A percentile compares a stretch with the other conserved stretches of the same genome.
Conservation (phyloP, 2,888 invertebrate species). For the Eupithecia dodoneata region DNA sequence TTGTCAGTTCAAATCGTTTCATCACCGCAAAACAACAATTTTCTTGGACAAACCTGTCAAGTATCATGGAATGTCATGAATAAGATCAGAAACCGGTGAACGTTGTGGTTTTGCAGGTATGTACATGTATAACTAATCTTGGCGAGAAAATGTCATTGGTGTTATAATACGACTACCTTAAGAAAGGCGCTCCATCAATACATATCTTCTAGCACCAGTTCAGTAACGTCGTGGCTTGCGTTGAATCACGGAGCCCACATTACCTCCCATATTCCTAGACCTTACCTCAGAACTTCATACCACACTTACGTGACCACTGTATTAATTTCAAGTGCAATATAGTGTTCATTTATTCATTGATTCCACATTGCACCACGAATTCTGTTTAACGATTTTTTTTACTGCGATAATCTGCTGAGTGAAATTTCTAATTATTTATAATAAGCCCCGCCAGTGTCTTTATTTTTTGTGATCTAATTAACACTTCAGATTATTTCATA, state of each 20-base stretch:
- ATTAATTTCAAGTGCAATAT: no score
- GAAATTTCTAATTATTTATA: background rate
- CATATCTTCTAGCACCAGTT: background rate
- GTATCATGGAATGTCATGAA: background rate
- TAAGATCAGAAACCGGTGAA: background rate
- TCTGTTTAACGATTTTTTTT: background rate
- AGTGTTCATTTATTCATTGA: no score
- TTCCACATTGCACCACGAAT: background rate
- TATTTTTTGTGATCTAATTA: no score
- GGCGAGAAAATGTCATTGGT: background rate
- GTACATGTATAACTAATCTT: background rate
- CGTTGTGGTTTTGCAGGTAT: background rate
- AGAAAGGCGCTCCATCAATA: background rate
- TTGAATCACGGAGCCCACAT: background rate
- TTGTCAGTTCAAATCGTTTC: background rate
- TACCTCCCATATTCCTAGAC: background rate
- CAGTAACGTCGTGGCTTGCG: background rate
- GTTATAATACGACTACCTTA: background rate
- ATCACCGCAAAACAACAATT: background rate
- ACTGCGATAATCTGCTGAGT: background rate
- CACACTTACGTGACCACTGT: background rate
- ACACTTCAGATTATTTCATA: background rate
- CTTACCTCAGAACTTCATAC: background rate
- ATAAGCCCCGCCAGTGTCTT: background rate
- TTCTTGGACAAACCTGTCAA: background rate